Conservation (phyloP, 2,797 vertebrate genomes). For the Glyptemys insculpta region DNA sequence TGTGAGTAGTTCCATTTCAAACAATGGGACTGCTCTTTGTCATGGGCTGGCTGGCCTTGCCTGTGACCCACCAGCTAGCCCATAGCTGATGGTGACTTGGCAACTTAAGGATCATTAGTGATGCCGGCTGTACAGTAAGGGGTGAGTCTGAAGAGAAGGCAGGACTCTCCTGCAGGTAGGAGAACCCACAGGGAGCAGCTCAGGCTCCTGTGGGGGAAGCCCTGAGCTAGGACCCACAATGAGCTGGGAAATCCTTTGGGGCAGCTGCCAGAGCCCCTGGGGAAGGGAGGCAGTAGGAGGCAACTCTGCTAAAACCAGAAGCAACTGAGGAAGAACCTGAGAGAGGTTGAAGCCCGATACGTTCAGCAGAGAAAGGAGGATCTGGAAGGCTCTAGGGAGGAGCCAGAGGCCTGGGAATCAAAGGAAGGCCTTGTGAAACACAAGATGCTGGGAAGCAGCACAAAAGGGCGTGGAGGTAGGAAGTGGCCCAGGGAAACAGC, state of each 20-base stretch:
- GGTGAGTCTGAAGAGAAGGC: background rate
- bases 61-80: background rate
- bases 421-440: too few species aligned
- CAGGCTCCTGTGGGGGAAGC: background rate
- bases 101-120: background rate
- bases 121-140: background rate
- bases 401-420: too few species aligned
- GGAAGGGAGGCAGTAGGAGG: background rate
- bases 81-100: background rate
- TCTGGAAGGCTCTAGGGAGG: too few species aligned
- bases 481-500: too few species aligned
- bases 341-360: too few species aligned
- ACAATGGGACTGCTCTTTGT: fast-evolving
- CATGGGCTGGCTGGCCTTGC: background rate
- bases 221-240: background rate
- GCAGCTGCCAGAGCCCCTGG: background rate
- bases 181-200: background rate
- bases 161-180: background rate
- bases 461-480: too few species aligned
- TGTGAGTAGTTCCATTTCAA: fast-evolving
- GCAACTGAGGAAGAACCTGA: too few species aligned
- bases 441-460: too few species aligned
- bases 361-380: too few species aligned
- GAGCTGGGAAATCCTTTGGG: background rate
- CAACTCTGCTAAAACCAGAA: background rate